A percentile compares a stretch with the other conserved stretches of the same genome.
Conservation (phyloP, 2,888 invertebrate species). For the Drosophila demipolita region DNA sequence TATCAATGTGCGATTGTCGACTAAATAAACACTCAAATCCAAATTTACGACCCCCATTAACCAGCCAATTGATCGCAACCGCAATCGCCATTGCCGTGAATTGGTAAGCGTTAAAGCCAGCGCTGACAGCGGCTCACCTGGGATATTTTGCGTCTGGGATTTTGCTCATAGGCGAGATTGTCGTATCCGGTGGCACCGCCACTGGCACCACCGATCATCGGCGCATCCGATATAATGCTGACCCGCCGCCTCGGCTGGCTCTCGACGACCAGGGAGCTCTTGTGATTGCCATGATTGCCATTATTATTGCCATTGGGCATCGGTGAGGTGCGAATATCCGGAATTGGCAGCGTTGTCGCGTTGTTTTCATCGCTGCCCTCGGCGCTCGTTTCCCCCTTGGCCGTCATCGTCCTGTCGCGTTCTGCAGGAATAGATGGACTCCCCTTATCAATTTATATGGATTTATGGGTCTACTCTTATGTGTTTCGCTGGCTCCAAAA, state of each 20-base stretch:
- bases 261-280: conserved; percentile 71
- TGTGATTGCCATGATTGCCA: conserved; percentile 17
- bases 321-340: conserved; percentile 46
- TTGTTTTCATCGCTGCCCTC: conserved; percentile 49
- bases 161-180: conserved; percentile 89
- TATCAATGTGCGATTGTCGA: conserved; percentile 38
- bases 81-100: conserved; percentile 23
- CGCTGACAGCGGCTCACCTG: conserved; percentile 73
- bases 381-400: conserved; percentile 60
- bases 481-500: background rate
- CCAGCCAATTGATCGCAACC: conserved; percentile 31
- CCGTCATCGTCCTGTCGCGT: conserved; percentile 52
- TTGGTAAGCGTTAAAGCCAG: background rate
- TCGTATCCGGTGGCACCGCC: conserved; percentile 87
- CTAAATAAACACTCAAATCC: conserved; percentile 56
- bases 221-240: conserved; percentile 88
- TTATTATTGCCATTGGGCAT: conserved; percentile 61
- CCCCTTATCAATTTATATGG: conserved; percentile 21
- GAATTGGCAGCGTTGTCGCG: conserved; percentile 15
- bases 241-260: conserved; percentile 87
- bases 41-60: conserved; percentile 58
- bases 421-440: conserved; percentile 25
- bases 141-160: conserved; percentile 85
- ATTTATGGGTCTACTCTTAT: conserved; percentile 6
- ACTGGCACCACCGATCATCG: conserved; percentile 63